Evolutionary conservation across 2,113 vertebrate species (phyloP).

Genomic region (Dunckerocampus dactyliophorus): DNA sequence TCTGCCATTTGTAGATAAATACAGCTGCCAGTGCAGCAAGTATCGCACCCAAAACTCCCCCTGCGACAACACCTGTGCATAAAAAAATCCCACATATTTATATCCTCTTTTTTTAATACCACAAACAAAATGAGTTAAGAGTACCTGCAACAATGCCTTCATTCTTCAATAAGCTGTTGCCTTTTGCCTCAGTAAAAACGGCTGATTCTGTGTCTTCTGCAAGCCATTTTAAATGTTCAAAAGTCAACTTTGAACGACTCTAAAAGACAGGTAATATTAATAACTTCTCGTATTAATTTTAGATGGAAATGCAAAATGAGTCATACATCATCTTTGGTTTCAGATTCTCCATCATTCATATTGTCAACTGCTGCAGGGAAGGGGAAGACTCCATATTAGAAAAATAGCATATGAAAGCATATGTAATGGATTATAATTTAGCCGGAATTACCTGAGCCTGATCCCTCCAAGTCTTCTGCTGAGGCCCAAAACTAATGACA

Average conservation of each 20-base stretch:
- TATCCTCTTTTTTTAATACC: neutral
- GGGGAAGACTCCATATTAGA: neutral
- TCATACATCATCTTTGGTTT: neutral
- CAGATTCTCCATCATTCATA: neutral
- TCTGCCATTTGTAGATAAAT: constrained; percentile 84
- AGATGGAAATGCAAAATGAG: neutral
- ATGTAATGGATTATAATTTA: too few species aligned
- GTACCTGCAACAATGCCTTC: constrained; percentile 80
- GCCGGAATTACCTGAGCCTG: too few species aligned
- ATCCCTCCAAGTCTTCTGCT: too few species aligned
- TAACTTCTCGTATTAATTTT: too few species aligned
- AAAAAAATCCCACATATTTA: constrained; percentile 1
- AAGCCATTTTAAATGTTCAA: neutral
- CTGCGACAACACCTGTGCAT: constrained; percentile 78
- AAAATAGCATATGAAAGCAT: too few species aligned
- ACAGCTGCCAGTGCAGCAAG: constrained; percentile 76
- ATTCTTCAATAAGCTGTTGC: constrained; percentile 71
- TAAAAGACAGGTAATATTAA: constrained; percentile 24
- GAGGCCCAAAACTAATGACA: too few species aligned
- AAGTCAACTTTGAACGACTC: constrained; percentile 14
- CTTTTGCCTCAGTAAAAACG: constrained; percentile 27
- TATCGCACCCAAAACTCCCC: constrained; percentile 74
- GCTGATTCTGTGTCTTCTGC: neutral
- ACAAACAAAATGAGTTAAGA: neutral
- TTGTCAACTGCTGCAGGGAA: neutral